phyloP scores from a whole-genome alignment of 1,140 invertebrate species.

The Zaprionus tsacasi region DNA sequence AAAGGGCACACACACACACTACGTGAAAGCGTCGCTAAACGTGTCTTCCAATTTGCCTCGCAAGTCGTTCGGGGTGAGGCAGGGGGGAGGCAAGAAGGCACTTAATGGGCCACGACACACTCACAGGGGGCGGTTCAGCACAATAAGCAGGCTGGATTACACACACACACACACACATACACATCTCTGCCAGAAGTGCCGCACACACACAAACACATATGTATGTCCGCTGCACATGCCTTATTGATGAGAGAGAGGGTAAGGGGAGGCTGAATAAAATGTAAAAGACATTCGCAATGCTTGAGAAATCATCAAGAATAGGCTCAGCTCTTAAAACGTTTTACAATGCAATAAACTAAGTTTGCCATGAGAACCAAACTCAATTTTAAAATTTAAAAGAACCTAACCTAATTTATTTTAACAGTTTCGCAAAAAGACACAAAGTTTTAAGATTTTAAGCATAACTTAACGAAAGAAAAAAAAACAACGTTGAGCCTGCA shows the following conservation, averaged over 20 bases:
- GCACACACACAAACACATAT: constrained; percentile 14
- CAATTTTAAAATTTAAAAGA: background rate
- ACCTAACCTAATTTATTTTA: background rate
- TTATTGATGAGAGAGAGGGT: constrained; percentile 63
- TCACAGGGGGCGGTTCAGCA: constrained; percentile 17
- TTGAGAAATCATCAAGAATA: background rate
- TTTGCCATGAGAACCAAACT: background rate
- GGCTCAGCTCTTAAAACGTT: background rate
- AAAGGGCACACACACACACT: constrained; percentile 5
- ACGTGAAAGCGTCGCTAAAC: constrained; percentile 73
- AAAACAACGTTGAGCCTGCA: background rate
- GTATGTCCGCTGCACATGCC: constrained; percentile 50
- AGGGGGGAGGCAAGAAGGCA: constrained; percentile 27
- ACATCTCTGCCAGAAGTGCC: constrained; percentile 14
- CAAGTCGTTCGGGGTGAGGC: constrained; percentile 6
- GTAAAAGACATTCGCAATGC: constrained; percentile 7
- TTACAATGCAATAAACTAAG: background rate
- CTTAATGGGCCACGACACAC: constrained; percentile 46
- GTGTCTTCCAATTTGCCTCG: constrained; percentile 63
- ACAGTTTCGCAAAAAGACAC: background rate
- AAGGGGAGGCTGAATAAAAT: background rate
- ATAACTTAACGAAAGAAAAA: too few relatives aligned
- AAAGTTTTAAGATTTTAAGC: background rate
- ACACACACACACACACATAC: constrained; percentile 43
- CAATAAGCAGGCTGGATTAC: constrained; percentile 39